phyloP scores from a whole-genome alignment of 2,113 vertebrate genomes.

The Petrocephalus zakoni region DNA sequence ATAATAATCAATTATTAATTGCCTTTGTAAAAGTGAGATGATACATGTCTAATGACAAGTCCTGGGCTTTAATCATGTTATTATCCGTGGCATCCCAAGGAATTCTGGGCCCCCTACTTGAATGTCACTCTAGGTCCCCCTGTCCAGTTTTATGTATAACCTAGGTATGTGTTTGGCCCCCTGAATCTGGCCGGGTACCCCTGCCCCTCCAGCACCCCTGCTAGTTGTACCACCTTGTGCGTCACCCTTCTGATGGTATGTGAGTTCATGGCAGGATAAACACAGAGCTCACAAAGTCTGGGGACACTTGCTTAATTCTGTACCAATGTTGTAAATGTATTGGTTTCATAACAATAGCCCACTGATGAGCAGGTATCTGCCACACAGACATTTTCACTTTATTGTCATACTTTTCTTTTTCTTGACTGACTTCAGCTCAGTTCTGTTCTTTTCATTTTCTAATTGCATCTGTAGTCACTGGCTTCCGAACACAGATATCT shows the following conservation, averaged over 20 bases:
- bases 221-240: neutral
- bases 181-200: neutral
- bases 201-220: neutral
- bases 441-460: neutral
- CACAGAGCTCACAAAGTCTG: neutral
- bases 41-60: neutral
- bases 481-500: neutral
- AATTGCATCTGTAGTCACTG: neutral
- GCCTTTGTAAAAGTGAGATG: neutral
- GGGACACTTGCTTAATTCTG: neutral
- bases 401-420: neutral
- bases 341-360: neutral
- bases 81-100: neutral
- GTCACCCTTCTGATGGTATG: neutral
- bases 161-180: neutral
- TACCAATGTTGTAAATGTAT: neutral
- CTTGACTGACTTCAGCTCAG: neutral
- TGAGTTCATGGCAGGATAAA: neutral
- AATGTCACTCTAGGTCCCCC: neutral
- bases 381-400: neutral
- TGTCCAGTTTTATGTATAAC: neutral
- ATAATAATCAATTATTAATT: neutral
- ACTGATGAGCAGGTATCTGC: neutral
- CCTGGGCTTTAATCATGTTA: neutral
- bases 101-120: neutral